Base-by-base conservation (phyloP, 2,113 vertebrate genomes). In the Poecile atricapillus region DNA sequence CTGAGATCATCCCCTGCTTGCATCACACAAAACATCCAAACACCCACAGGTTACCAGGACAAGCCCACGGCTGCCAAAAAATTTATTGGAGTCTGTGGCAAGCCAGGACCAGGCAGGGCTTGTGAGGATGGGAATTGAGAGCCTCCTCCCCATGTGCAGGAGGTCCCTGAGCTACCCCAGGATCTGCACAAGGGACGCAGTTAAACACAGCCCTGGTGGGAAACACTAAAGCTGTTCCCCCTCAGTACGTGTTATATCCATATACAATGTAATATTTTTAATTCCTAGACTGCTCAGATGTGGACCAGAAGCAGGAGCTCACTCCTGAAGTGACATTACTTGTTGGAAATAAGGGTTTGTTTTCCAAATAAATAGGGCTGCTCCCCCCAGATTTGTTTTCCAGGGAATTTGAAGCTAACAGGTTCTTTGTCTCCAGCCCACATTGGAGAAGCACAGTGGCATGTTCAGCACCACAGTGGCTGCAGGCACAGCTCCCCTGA, bases 211-310 rank as follows among this genome's bases (percentile, higher is more conserved):
- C 64, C 7, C 63, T 22, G 37, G 6, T 5, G 15, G 74, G 52
- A 75, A 31, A 60, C n/a, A 5, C 44, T 7, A 6, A 24, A 73
- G 58, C 49, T 68, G 5, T 5, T 24, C 20, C 33, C 13, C 41
- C 58, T 60, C 55, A 27, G 5, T 2, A 16, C 1, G 0, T 1
- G 2, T 25, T 18, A 4, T 23, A 14, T 16, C 46, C 18, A 35
- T 1, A 17, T 0, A 4, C 7, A 31, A 5, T 2, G 5, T 5
- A 2, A 4, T 9, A 2, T 15, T 50, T 86, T 63, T n/a, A 27
- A 56, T 24, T 69, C 22, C 53, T 17, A 8, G 16, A 33, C 37
- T 30, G 46, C 31, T 80, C 50, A 30, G 74, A 44, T 2, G 2
- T 0, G 7, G 60, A 15, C 18, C 78, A 84, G 44, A 59, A 64